Evolutionary conservation across 2,888 invertebrate species (phyloP).

Genomic region (Ypsolopha scabrella): DNA sequence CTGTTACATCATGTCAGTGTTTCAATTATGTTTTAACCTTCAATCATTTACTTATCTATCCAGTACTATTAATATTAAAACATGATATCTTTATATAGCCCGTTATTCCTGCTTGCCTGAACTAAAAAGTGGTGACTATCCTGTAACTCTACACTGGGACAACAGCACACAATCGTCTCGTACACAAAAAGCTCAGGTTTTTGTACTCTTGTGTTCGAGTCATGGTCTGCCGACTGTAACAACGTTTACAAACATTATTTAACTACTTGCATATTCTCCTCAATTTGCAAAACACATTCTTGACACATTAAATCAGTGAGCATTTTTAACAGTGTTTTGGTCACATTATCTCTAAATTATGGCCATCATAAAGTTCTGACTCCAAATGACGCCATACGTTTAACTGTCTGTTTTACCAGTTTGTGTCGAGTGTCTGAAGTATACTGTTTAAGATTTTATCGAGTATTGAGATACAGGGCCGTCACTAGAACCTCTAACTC

Average conservation of each 20-base stretch:
- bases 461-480: not conserved
- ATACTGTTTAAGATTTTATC: too few species aligned
- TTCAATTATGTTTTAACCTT: too few species aligned
- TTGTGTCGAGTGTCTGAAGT: too few species aligned
- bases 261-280: not conserved
- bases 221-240: slow-evolving; percentile 33
- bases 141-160: slow-evolving; percentile 29
- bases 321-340: not conserved
- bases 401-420: too few species aligned
- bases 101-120: too few species aligned
- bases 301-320: not conserved
- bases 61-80: too few species aligned
- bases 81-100: too few species aligned
- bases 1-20: too few species aligned
- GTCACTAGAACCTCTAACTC: not conserved
- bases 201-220: slow-evolving; percentile 24
- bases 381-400: too few species aligned
- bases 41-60: too few species aligned
- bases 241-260: slow-evolving; percentile 13
- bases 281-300: not conserved
- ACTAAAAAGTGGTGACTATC: not conserved
- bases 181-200: not conserved
- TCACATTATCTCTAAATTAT: too few species aligned
- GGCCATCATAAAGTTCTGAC: too few species aligned
- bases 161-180: not conserved